These are phyloP conservation scores for Ciconia maguari DNA, from an alignment of 2,113 vertebrate species.

Conservation along the genomic window DNA sequence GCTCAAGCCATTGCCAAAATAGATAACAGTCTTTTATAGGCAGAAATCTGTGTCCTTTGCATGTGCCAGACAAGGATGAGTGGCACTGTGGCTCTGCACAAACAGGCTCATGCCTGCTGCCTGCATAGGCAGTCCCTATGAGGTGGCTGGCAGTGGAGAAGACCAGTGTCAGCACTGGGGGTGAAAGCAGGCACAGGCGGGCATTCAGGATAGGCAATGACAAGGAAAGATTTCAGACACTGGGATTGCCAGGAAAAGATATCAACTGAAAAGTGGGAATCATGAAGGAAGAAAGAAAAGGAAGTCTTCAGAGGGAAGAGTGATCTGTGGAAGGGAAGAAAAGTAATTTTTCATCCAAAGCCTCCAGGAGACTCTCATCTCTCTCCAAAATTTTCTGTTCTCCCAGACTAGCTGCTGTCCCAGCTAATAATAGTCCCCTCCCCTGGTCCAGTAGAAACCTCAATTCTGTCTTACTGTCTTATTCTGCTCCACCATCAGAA, in stretches of 20 bases:
- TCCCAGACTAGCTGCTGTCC: neutral
- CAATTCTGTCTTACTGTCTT: neutral
- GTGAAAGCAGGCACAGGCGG: accelerated
- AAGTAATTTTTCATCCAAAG: neutral
- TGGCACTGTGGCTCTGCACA: neutral
- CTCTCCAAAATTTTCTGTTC: neutral
- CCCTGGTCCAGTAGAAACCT: neutral
- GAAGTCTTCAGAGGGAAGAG: neutral
- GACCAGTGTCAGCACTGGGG: accelerated
- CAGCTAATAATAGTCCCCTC: neutral
- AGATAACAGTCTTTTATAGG: neutral
- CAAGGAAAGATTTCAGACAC: neutral
- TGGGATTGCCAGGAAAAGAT: neutral
- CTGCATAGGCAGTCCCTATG: neutral
- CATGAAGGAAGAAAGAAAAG: neutral
- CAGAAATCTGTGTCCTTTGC: neutral
- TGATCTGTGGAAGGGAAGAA: neutral
- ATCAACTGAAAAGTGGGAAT: neutral
- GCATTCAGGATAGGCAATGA: neutral
- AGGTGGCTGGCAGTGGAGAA: neutral
- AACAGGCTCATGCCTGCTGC: neutral
- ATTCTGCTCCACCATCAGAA: neutral
- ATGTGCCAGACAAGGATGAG: neutral
- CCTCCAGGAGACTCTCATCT: neutral
- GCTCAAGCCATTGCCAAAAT: neutral